Percentiles rank a stretch among this genome's conserved stretches.
phyloP scores from a whole-genome alignment of 1,140 invertebrate species.

The Potamilus streckersoni region DNA sequence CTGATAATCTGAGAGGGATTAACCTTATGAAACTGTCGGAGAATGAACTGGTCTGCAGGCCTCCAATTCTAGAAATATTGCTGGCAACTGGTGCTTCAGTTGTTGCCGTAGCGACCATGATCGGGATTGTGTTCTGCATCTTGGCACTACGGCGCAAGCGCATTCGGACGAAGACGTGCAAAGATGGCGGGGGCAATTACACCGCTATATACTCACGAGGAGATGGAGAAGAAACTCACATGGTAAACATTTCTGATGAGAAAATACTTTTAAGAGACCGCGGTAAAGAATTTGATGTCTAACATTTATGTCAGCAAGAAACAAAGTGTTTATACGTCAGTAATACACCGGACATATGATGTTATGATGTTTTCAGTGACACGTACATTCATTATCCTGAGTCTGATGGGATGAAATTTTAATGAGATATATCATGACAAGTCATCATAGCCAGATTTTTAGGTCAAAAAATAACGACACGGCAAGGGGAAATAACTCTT shows the following conservation, averaged over 20 bases:
- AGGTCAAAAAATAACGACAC: no score
- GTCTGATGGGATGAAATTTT: no score
- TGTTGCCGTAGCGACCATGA: background rate
- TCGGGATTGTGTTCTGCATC: background rate
- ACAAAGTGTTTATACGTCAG: no score
- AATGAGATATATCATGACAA: no score
- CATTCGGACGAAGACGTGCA: background rate
- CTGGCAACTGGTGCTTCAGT: background rate
- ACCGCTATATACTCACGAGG: constrained; percentile 24
- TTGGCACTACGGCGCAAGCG: background rate
- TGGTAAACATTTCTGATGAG: constrained; percentile 9
- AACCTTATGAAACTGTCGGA: constrained; percentile 12
- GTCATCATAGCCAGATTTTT: no score
- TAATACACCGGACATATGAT: no score
- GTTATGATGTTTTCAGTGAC: no score
- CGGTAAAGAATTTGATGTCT: constrained; percentile 22
- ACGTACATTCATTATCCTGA: no score
- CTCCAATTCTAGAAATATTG: background rate
- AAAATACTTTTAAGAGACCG: constrained; percentile 6
- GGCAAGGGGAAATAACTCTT: no score
- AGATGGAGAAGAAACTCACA: constrained; percentile 9
- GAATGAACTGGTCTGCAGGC: constrained; percentile 14
- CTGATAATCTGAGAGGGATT: background rate
- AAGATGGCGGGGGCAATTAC: constrained; percentile 15
- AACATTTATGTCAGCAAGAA: background rate